These are phyloP conservation scores for Heliconius charithonia DNA, from an alignment of 2,888 invertebrate species.

Conservation along the genomic window DNA sequence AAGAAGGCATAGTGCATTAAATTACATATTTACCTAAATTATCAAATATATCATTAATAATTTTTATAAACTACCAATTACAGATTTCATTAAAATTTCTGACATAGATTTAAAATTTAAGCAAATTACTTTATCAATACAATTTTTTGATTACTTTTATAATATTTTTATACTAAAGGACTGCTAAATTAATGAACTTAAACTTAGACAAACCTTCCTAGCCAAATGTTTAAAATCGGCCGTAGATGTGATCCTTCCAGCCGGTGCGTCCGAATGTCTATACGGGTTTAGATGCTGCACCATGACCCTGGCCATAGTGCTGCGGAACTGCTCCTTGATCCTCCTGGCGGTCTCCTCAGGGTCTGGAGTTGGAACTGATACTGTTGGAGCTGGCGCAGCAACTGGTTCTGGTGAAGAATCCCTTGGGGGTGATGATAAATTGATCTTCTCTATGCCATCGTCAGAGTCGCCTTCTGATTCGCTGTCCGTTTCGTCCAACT, in stretches of 20 bases:
- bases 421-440: constrained; percentile 30
- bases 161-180: background rate
- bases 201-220: constrained; percentile 88
- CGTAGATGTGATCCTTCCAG: constrained; percentile 93
- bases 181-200: background rate
- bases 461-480: constrained; percentile 49
- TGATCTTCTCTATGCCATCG: constrained; percentile 34
- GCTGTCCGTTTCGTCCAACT: constrained; percentile 71
- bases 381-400: constrained; percentile 34
- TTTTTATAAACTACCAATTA: no score
- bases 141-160: no score
- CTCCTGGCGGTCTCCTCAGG: constrained; percentile 84
- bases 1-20: background rate
- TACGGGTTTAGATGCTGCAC: constrained; percentile 95
- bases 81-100: no score
- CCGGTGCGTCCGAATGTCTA: constrained; percentile 91
- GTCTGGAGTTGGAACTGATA: constrained; percentile 53
- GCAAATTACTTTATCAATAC: no score
- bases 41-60: no score
- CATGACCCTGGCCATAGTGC: constrained; percentile 91
- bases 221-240: constrained; percentile 98
- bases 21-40: no score
- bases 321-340: constrained; percentile 93
- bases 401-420: constrained; percentile 23
- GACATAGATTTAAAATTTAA: no score